Conservation (phyloP, 2,113 vertebrate species). For the Notechis scutatus region DNA sequence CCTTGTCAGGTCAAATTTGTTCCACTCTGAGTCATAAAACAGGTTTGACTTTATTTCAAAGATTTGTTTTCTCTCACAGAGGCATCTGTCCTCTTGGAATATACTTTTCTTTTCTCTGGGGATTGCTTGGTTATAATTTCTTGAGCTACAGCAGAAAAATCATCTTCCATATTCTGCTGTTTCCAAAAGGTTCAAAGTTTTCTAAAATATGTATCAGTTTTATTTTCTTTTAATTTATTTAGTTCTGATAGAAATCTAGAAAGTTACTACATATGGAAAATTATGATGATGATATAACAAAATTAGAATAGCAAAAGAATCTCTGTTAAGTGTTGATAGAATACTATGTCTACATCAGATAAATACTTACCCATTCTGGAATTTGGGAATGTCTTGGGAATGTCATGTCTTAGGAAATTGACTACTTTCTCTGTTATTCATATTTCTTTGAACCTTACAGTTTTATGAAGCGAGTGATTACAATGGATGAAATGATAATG, state of each 20-base stretch:
- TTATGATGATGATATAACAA: neutral
- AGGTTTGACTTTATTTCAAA: neutral
- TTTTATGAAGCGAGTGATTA: neutral
- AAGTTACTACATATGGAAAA: neutral
- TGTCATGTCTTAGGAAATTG: neutral
- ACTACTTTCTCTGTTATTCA: neutral
- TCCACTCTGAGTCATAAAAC: neutral
- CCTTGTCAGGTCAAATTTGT: constrained; percentile 13
- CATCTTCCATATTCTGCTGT: neutral
- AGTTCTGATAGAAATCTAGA: neutral
- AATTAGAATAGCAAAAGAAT: neutral
- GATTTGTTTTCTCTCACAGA: neutral
- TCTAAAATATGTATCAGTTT: neutral
- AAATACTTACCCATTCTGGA: neutral
- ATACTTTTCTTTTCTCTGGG: neutral
- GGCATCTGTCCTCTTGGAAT: neutral
- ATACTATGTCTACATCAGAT: neutral
- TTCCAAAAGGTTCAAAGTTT: neutral
- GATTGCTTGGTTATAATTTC: neutral
- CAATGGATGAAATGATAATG: neutral
- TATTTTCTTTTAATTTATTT: neutral
- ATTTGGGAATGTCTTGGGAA: neutral
- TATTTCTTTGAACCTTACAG: neutral
- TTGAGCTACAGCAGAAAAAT: neutral
- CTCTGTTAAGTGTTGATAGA: neutral